These are phyloP conservation scores for Apteryx mantelli DNA, from an alignment of 2,113 vertebrate genomes.

Conservation along the genomic window DNA sequence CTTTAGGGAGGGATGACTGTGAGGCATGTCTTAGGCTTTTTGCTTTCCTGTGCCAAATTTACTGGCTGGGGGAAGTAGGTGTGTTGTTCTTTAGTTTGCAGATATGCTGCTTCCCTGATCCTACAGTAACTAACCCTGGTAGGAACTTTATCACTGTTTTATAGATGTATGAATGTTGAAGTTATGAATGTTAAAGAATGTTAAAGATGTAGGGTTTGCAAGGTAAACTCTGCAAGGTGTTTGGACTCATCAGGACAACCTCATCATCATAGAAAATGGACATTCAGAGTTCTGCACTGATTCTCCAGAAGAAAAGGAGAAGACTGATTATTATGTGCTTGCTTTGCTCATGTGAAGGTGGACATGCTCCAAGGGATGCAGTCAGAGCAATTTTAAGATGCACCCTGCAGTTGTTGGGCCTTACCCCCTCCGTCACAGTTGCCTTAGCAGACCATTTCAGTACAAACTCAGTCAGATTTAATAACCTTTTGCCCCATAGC, in stretches of 20 bases:
- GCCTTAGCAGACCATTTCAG: neutral
- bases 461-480: neutral
- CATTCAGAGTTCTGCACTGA: neutral
- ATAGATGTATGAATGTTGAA: neutral
- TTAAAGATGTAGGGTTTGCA: neutral
- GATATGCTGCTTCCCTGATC: neutral
- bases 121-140: neutral
- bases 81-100: neutral
- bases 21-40: neutral
- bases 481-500: conserved; percentile 30
- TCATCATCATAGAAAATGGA: neutral
- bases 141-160: neutral
- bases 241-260: neutral
- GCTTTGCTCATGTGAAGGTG: neutral
- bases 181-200: neutral
- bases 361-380: neutral
- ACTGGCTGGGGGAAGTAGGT: neutral
- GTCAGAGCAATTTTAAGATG: neutral
- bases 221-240: neutral
- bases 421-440: neutral
- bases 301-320: neutral
- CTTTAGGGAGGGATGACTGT: neutral
- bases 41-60: neutral
- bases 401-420: neutral
- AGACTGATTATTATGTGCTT: neutral